These are phyloP conservation scores for Elgonia sp. DNA, from an alignment of 2,888 invertebrate genomes.

Conservation along the genomic window DNA sequence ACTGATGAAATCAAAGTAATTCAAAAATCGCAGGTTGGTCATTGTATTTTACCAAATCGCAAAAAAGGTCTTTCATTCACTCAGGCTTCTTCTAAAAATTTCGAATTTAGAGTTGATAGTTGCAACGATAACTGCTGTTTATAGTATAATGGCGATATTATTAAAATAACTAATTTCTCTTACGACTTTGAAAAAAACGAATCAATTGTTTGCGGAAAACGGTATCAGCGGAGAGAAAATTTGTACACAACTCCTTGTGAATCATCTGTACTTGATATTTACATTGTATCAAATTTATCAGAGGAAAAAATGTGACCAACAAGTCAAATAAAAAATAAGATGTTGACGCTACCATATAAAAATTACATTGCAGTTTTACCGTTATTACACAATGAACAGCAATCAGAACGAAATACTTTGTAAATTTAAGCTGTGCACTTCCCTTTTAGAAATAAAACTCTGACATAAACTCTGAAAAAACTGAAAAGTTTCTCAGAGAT, in stretches of 20 bases:
- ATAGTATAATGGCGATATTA: background rate
- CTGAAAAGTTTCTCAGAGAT: too few species aligned
- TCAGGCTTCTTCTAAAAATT: background rate
- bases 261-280: slow-evolving; percentile 8
- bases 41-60: background rate
- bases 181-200: background rate
- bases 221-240: slow-evolving; percentile 3
- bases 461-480: too few species aligned
- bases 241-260: background rate
- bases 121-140: slow-evolving; percentile 8
- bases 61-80: background rate
- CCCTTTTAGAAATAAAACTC: too few species aligned
- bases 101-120: background rate
- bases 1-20: background rate
- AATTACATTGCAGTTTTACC: slow-evolving; percentile 14
- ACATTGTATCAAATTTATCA: slow-evolving; percentile 10
- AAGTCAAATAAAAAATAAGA: slow-evolving; percentile 7
- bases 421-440: background rate
- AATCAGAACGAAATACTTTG: background rate
- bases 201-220: slow-evolving; percentile 3
- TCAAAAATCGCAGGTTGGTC: background rate
- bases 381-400: background rate
- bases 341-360: background rate
- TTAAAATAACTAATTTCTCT: slow-evolving; percentile 9
- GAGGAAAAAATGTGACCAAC: background rate